These are phyloP conservation scores for Grus americana DNA, from an alignment of 2,113 vertebrate species.

Conservation along the genomic window DNA sequence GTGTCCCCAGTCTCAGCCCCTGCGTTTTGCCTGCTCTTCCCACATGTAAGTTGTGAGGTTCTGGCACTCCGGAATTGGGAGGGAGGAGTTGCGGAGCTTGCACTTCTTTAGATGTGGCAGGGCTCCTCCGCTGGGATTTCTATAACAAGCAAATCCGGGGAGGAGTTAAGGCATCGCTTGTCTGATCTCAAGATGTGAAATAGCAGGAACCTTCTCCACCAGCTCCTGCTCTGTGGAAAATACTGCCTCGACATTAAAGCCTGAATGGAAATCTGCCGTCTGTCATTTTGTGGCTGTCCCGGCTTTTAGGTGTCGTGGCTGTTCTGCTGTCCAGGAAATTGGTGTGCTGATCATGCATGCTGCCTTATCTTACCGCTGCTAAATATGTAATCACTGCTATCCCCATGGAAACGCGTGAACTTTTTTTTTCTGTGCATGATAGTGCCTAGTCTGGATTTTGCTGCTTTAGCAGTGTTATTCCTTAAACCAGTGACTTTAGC, in stretches of 20 bases:
- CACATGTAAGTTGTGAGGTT: background rate
- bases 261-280: background rate
- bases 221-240: background rate
- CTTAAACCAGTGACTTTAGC: conserved; percentile 17
- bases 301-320: background rate
- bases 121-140: background rate
- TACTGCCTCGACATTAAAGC: fast-evolving
- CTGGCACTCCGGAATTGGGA: background rate
- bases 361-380: background rate
- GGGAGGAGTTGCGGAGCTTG: conserved; percentile 8
- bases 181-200: background rate
- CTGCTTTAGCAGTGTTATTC: background rate
- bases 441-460: background rate
- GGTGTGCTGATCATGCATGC: background rate
- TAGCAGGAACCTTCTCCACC: background rate
- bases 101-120: background rate
- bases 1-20: background rate
- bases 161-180: conserved; percentile 14
- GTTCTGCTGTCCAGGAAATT: background rate
- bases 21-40: background rate
- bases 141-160: conserved; percentile 29
- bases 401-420: conserved; percentile 53
- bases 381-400: background rate
- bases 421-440: background rate
- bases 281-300: background rate